A percentile compares a stretch with the other conserved stretches of the same genome.
Evolutionary conservation across 2,888 invertebrate species (phyloP).

Genomic region (Gymnocheta viridis): DNA sequence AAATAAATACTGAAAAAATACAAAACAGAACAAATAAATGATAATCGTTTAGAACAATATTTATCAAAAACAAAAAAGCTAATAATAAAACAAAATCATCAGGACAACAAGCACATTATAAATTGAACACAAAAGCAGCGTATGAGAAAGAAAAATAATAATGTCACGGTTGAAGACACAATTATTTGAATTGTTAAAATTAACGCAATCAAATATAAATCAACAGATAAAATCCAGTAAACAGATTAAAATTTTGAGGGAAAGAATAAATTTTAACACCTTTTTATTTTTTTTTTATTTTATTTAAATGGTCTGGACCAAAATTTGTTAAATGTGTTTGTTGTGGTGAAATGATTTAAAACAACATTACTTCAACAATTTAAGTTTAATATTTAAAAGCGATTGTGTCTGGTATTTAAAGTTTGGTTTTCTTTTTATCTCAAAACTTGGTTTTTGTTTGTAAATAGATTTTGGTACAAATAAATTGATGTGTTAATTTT

Average conservation of each 20-base stretch:
- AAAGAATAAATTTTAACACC: background rate
- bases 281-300: too few relatives aligned
- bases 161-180: background rate
- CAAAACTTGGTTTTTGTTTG: background rate
- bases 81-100: background rate
- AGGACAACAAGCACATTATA: too few relatives aligned
- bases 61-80: background rate
- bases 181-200: background rate
- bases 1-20: background rate
- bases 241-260: background rate
- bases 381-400: background rate
- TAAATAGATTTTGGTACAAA: background rate
- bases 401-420: background rate
- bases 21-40: background rate
- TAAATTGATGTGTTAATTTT: slow-evolving; percentile 19
- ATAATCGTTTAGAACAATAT: background rate
- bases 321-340: background rate
- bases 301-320: background rate
- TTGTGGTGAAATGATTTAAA: background rate
- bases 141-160: background rate
- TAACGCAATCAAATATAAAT: background rate
- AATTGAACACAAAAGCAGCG: background rate
- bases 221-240: too few relatives aligned
- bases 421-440: background rate
- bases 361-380: background rate